Percentiles rank a stretch among this genome's conserved stretches.
Evolutionary conservation across 1,140 invertebrate genomes (phyloP).

Genomic region (Pseudachorutes palmiensis): DNA sequence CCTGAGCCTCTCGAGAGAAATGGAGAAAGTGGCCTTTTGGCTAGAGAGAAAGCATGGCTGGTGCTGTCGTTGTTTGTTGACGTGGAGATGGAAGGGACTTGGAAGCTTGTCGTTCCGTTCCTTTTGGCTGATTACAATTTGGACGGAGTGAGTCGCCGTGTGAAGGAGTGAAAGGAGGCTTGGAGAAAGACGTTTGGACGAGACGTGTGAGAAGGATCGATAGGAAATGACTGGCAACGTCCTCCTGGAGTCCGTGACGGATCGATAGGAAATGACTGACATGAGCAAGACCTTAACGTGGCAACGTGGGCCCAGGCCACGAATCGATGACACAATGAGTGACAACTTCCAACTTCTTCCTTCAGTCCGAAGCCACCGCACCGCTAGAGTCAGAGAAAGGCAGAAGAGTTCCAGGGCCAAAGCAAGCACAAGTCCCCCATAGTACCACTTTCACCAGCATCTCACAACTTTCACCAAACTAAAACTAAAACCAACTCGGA

Average conservation of each 20-base stretch:
- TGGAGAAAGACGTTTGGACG: neutral
- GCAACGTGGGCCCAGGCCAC: conserved; percentile 30
- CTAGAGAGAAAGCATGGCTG: neutral
- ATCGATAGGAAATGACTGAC: conserved; percentile 36
- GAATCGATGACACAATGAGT: conserved; percentile 37
- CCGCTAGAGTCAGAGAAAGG: too few relatives aligned
- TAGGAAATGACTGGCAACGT: conserved; percentile 35
- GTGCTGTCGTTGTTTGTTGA: neutral
- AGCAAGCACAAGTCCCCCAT: too few relatives aligned
- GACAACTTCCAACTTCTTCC: conserved; percentile 37
- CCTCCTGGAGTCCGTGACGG: conserved; percentile 34
- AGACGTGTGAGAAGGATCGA: conserved; percentile 20
- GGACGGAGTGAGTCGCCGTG: conserved; percentile 7
- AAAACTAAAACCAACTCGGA: too few relatives aligned
- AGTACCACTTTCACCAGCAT: too few relatives aligned
- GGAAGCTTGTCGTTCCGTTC: conserved; percentile 9
- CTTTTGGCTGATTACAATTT: conserved; percentile 8
- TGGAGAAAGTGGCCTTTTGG: neutral
- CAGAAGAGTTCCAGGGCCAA: too few relatives aligned
- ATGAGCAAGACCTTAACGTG: conserved; percentile 37
- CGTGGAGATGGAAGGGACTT: neutral
- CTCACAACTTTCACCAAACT: too few relatives aligned
- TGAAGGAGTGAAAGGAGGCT: conserved; percentile 6
- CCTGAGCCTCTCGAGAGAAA: neutral
- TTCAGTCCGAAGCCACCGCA: neutral